Percentiles rank a stretch among this genome's conserved stretches.
phyloP scores from a whole-genome alignment of 2,888 invertebrate species.

The Spisula solida region DNA sequence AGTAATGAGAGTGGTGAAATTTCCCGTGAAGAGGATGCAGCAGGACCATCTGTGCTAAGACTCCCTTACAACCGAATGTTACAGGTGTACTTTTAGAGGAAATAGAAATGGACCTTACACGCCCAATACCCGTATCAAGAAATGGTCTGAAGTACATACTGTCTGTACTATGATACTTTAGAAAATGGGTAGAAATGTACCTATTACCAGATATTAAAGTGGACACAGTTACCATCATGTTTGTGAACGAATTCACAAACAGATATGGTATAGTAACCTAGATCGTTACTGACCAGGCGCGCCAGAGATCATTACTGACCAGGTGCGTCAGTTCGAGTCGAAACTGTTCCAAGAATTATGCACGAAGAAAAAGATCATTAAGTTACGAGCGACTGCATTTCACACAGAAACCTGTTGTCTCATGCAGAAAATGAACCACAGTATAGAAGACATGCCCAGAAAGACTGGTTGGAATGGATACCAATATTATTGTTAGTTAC shows the following conservation, averaged over 20 bases:
- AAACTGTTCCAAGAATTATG: not conserved
- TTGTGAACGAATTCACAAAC: not conserved
- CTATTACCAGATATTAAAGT: not conserved
- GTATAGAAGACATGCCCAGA: slow-evolving; percentile 2
- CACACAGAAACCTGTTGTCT: slow-evolving; percentile 27
- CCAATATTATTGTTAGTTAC: slow-evolving; percentile 23
- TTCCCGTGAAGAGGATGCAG: too few relatives aligned
- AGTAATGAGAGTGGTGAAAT: too few relatives aligned
- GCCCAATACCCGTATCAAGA: slow-evolving; percentile 22
- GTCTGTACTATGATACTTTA: slow-evolving; percentile 11
- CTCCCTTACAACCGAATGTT: not conserved
- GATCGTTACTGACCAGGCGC: not conserved
- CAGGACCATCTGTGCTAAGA: too few relatives aligned
- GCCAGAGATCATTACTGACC: too few relatives aligned
- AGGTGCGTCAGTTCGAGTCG: slow-evolving; percentile 22
- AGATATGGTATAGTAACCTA: not conserved
- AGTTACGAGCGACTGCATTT: not conserved
- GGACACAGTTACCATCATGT: not conserved
- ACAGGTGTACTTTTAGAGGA: not conserved
- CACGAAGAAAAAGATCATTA: not conserved
- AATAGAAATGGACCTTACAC: not conserved
- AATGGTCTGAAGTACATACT: slow-evolving; percentile 11
- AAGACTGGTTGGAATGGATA: slow-evolving; percentile 28
- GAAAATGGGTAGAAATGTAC: slow-evolving; percentile 13
- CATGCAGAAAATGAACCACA: not conserved